These are phyloP conservation scores for Toxostoma redivivum DNA, from an alignment of 2,113 vertebrate species.

Conservation along the genomic window DNA sequence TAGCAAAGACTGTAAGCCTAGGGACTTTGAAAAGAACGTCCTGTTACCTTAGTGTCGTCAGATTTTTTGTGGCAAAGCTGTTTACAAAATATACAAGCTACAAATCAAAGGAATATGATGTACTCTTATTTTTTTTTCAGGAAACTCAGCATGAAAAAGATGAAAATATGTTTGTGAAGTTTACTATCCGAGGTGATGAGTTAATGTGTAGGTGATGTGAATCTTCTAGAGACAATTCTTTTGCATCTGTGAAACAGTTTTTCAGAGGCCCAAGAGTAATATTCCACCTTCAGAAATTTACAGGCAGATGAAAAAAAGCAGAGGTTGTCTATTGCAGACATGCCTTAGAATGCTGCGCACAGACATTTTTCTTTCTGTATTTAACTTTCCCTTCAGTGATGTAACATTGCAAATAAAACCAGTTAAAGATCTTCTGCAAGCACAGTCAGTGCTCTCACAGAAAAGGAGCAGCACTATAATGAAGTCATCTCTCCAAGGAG, in stretches of 20 bases:
- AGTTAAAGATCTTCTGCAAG: constrained; percentile 30
- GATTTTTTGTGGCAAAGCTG: constrained; percentile 30
- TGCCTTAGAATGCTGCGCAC: not conserved
- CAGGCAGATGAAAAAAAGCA: not conserved
- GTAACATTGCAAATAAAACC: constrained; percentile 41
- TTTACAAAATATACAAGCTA: constrained; percentile 45
- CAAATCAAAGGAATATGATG: constrained; percentile 54
- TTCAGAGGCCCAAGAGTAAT: not conserved
- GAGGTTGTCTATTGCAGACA: not conserved
- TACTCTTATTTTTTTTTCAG: constrained; percentile 56
- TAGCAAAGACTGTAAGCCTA: not conserved
- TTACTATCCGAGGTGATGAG: constrained; percentile 59
- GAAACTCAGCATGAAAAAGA: constrained; percentile 35
- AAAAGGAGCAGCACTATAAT: not conserved
- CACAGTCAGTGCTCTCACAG: not conserved
- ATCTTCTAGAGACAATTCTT: constrained; percentile 41
- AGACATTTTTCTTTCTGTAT: constrained; percentile 35
- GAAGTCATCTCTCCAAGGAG: constrained; percentile 17
- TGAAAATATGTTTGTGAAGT: constrained; percentile 60
- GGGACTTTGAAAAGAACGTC: not conserved
- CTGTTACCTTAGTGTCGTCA: constrained; percentile 20
- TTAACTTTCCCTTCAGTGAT: constrained; percentile 43
- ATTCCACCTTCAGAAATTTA: not conserved
- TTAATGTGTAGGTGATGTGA: constrained; percentile 45
- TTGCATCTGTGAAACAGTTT: not conserved